Conservation (phyloP, 2,113 vertebrate species). For the Perca schrenkii region DNA sequence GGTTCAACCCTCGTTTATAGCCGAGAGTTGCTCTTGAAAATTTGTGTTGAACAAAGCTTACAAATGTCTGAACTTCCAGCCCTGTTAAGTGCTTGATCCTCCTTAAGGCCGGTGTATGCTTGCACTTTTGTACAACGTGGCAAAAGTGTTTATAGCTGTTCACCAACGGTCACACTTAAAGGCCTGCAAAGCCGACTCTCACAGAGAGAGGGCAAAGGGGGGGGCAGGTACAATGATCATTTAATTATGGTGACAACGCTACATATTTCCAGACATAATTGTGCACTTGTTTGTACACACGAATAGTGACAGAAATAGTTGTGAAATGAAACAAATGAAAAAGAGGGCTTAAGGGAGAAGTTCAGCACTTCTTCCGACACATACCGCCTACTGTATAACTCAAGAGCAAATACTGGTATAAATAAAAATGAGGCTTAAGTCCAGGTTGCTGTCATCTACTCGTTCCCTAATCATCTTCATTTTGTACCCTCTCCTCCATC, state of each 20-base stretch:
- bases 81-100: neutral
- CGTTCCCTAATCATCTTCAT: neutral
- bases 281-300: neutral
- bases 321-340: conserved; percentile 7
- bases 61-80: neutral
- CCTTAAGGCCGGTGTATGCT: neutral
- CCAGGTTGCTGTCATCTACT: neutral
- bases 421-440: conserved; percentile 22
- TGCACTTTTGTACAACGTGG: neutral
- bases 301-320: conserved; percentile 2
- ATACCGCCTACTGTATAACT: neutral
- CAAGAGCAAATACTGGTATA: neutral
- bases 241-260: neutral
- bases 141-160: conserved; percentile 2
- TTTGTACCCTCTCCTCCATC: conserved; percentile 6
- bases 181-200: neutral
- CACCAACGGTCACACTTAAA: neutral
- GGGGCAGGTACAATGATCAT: neutral
- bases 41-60: neutral
- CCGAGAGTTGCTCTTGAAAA: neutral
- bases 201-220: neutral
- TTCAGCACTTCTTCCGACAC: neutral
- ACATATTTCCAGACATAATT: neutral
- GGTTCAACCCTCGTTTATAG: neutral
- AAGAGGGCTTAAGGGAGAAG: neutral